Percentiles rank a stretch among this genome's conserved stretches.
Conservation (phyloP, 2,888 invertebrate genomes). For the Macrophya annulata region DNA sequence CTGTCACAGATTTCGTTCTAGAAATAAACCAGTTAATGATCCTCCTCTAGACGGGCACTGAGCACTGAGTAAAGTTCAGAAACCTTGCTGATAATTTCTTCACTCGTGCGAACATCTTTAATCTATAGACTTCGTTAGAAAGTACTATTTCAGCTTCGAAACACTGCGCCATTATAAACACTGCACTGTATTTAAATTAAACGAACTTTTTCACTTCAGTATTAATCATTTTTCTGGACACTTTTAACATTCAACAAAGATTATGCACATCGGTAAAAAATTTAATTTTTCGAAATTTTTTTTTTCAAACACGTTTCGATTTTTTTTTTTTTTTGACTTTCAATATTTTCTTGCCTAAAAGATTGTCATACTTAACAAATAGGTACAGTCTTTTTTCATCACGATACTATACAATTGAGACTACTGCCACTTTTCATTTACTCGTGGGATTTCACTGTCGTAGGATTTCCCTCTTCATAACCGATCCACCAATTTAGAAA, state of each 20-base stretch:
- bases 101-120: constrained; percentile 37
- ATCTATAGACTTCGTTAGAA: constrained; percentile 25
- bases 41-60: constrained; percentile 45
- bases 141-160: constrained; percentile 17
- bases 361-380: constrained; percentile 22
- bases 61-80: constrained; percentile 50
- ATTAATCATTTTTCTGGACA: neutral
- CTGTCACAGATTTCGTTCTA: constrained; percentile 57
- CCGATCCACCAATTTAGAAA: constrained; percentile 2
- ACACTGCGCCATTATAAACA: constrained; percentile 47
- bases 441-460: neutral
- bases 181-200: constrained; percentile 39
- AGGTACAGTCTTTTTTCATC: constrained; percentile 38
- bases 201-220: constrained; percentile 14
- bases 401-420: constrained; percentile 18
- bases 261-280: constrained; percentile 14
- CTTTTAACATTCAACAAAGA: constrained; percentile 19
- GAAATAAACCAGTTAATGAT: constrained; percentile 56
- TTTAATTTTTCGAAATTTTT: neutral
- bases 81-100: constrained; percentile 51
- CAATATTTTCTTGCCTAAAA: neutral
- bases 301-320: neutral
- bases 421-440: neutral
- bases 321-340: no score
- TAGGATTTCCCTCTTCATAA: neutral